Percentiles rank a stretch among this genome's conserved stretches.
These are phyloP conservation scores for Lutraria lutraria DNA, from an alignment of 2,888 invertebrate species.

Conservation along the genomic window DNA sequence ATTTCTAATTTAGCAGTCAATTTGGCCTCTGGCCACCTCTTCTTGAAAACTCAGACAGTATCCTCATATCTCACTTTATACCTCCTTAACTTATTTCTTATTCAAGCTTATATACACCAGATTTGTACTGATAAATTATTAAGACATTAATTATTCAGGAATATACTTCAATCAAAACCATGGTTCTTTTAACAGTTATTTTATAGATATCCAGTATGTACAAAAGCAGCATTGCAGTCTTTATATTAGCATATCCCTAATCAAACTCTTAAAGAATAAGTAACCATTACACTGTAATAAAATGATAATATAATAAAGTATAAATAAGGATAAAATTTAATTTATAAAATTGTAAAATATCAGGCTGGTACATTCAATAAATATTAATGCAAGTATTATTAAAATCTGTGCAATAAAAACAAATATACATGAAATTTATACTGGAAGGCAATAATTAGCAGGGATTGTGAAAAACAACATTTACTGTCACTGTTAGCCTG, in stretches of 20 bases:
- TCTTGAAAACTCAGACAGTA: too few relatives aligned
- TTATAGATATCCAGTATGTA: background rate
- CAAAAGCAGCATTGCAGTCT: background rate
- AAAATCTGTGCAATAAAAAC: background rate
- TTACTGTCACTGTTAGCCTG: background rate
- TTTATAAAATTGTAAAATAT: too few relatives aligned
- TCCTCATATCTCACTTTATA: background rate
- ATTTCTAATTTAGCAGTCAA: too few relatives aligned
- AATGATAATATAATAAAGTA: too few relatives aligned
- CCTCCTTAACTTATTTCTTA: background rate
- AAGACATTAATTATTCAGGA: background rate
- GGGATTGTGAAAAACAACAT: background rate
- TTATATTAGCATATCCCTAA: background rate
- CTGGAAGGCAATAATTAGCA: background rate
- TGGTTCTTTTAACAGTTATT: background rate
- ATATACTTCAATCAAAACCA: background rate
- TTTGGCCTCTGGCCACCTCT: too few relatives aligned
- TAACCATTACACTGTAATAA: background rate
- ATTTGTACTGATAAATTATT: background rate
- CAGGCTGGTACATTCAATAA: background rate
- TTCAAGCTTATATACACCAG: background rate
- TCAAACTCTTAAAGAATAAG: background rate
- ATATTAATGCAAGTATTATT: background rate
- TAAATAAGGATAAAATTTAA: too few relatives aligned
- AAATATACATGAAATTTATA: background rate